A percentile compares a stretch with the other conserved stretches of the same genome.
Conservation (phyloP, 1,140 invertebrate species). For the Bombus soroeensis region DNA sequence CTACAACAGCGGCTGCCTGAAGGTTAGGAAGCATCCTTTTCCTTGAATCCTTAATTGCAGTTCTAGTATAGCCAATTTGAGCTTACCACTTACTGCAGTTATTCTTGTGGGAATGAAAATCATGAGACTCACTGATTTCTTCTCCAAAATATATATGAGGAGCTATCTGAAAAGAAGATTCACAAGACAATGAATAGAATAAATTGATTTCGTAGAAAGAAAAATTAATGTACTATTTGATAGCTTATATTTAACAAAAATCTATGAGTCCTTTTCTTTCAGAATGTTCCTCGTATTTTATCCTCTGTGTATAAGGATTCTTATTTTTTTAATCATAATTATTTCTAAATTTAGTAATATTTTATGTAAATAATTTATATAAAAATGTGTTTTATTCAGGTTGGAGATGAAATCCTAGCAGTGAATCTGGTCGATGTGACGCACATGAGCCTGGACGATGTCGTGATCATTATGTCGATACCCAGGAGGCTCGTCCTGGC, state of each 20-base stretch:
- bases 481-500: constrained; percentile 96
- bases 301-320: too few species aligned
- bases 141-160: too few species aligned
- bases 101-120: background rate
- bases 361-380: background rate
- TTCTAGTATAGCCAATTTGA: background rate
- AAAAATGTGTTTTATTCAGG: constrained; percentile 82
- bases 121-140: background rate
- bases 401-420: constrained; percentile 99
- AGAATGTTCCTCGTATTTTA: too few species aligned
- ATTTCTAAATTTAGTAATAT: background rate
- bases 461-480: constrained; percentile 99
- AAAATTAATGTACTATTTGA: too few species aligned
- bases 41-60: constrained; percentile 24
- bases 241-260: too few species aligned
- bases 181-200: too few species aligned
- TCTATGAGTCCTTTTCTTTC: too few species aligned
- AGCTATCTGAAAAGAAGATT: background rate
- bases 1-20: constrained; percentile 97
- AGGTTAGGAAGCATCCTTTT: constrained; percentile 82
- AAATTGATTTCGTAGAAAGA: too few species aligned
- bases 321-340: background rate
- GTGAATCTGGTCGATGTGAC: constrained; percentile 99
- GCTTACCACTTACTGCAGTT: background rate
- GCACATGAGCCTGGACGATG: constrained; percentile 98